phyloP scores from a whole-genome alignment of 2,797 vertebrate species.

The Margarornis squamiger region DNA sequence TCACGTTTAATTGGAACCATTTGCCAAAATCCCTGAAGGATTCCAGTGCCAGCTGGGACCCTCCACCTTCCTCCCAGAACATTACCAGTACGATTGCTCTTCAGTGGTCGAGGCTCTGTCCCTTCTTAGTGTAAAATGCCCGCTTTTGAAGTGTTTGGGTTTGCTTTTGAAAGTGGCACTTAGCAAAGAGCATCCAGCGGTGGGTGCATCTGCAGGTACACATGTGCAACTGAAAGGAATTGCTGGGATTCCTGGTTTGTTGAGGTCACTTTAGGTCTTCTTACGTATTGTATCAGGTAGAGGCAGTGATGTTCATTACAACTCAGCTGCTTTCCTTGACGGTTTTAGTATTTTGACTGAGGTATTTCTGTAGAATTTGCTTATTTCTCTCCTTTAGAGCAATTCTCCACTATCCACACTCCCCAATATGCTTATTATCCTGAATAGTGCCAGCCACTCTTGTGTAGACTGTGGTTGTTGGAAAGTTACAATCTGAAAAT shows the following conservation, averaged over 20 bases:
- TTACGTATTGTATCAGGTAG: no score
- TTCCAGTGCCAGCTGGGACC: no score
- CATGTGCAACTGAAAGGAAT: accelerated
- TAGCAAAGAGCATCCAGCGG: no score
- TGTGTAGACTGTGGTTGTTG: background rate
- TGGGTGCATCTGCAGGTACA: background rate
- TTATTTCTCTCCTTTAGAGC: background rate
- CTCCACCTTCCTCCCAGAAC: background rate
- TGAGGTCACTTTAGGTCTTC: background rate
- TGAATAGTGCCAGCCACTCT: background rate
- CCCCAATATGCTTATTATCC: background rate
- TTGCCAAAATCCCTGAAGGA: background rate
- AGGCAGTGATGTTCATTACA: background rate
- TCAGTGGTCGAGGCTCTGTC: background rate
- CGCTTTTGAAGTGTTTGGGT: accelerated
- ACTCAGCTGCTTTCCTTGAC: background rate
- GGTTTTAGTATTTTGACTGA: background rate
- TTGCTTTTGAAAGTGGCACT: background rate
- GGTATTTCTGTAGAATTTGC: background rate
- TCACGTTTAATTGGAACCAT: background rate
- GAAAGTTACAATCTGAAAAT: background rate
- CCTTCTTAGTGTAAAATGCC: background rate
- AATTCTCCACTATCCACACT: background rate
- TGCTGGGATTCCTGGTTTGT: background rate
- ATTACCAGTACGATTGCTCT: accelerated